Conservation (phyloP, 2,113 vertebrate genomes). For the Triplophysa siluroides region DNA sequence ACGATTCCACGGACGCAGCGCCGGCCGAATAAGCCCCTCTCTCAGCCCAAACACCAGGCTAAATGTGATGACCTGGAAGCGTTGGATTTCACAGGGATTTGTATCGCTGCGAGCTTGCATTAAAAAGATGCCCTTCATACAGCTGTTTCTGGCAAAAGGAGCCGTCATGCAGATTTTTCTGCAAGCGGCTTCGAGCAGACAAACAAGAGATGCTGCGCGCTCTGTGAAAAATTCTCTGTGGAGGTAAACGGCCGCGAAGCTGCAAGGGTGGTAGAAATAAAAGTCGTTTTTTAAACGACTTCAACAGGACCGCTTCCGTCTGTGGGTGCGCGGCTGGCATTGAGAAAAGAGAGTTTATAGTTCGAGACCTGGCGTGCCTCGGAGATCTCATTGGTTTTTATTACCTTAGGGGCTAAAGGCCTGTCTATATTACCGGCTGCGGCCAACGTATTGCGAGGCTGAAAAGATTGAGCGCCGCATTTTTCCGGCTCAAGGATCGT, state of each 20-base stretch:
- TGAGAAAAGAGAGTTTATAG: slow-evolving; percentile 14
- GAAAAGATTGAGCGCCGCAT: neutral
- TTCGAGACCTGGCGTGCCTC: neutral
- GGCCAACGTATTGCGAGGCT: neutral
- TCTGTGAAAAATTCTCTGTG: neutral
- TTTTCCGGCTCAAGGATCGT: neutral
- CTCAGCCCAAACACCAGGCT: neutral
- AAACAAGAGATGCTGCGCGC: slow-evolving; percentile 14
- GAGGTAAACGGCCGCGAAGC: neutral
- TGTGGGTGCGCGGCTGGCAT: neutral
- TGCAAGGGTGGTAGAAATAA: slow-evolving; percentile 8
- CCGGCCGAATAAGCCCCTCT: slow-evolving; percentile 1
- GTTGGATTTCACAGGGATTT: slow-evolving; percentile 38
- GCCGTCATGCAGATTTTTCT: slow-evolving; percentile 40
- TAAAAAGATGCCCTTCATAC: slow-evolving; percentile 38
- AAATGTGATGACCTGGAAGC: slow-evolving; percentile 31
- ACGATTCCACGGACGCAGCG: neutral
- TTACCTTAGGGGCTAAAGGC: neutral
- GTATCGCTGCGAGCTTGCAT: slow-evolving; percentile 34
- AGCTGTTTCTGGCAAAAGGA: slow-evolving; percentile 33
- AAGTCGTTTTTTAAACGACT: neutral
- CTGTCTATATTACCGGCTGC: slow-evolving; percentile 2
- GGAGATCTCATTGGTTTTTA: slow-evolving; percentile 29
- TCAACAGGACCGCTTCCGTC: neutral
- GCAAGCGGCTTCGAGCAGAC: slow-evolving; percentile 23